A percentile compares a stretch with the other conserved stretches of the same genome.
Conservation (phyloP, 2,113 vertebrate genomes). For the Struthio camelus region DNA sequence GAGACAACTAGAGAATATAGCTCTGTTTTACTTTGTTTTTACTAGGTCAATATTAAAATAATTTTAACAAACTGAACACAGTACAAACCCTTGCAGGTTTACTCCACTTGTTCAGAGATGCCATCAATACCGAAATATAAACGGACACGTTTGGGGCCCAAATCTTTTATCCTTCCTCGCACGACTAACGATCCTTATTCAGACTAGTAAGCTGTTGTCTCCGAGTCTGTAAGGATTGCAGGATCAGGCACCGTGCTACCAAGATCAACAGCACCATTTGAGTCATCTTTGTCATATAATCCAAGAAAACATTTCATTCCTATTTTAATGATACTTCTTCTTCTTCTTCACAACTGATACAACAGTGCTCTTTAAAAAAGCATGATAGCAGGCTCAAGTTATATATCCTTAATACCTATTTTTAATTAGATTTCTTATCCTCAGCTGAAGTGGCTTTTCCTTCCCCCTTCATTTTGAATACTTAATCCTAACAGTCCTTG, state of each 20-base stretch:
- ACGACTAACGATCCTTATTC: background rate
- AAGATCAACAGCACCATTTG: background rate
- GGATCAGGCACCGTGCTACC: background rate
- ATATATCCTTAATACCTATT: conserved; percentile 49
- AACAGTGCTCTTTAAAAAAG: conserved; percentile 47
- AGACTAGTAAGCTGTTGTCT: background rate
- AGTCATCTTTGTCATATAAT: background rate
- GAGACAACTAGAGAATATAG: background rate
- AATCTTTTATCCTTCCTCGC: background rate
- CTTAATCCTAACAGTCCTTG: conserved; percentile 78
- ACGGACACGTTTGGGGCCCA: background rate
- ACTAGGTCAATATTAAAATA: background rate
- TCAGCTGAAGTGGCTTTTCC: conserved; percentile 72
- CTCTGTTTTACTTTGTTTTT: background rate
- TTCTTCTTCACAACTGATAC: conserved; percentile 23
- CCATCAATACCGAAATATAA: background rate
- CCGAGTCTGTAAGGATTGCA: background rate
- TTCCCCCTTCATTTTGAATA: conserved; percentile 74
- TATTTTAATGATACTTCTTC: conserved; percentile 7
- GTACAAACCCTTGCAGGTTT: background rate
- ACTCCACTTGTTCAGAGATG: background rate
- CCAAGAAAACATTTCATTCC: conserved; percentile 37
- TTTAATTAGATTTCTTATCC: conserved; percentile 76
- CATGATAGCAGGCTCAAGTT: conserved; percentile 40
- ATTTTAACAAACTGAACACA: background rate